Base-by-base conservation (phyloP, 2,797 vertebrate species). In the Spinibarbus caldwelli region DNA sequence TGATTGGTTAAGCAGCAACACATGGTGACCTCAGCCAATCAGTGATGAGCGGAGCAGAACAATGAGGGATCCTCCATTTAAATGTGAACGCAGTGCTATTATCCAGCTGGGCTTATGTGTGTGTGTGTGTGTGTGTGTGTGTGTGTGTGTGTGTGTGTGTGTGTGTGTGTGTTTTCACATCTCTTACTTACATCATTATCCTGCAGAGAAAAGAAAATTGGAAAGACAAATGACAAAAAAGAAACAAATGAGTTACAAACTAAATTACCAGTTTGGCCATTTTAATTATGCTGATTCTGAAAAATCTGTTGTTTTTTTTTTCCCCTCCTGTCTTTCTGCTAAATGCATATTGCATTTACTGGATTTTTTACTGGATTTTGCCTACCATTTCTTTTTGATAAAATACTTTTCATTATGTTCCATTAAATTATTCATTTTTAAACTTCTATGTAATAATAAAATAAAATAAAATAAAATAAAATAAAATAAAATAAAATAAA, bases 221-320 rank as follows among this genome's bases (percentile, higher is more conserved):
- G 43, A 21, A 85, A 79, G 92, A 93, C 92, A 92, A 93, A 92
- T 89, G 91, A 73, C 67, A 59, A 72, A n/a, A 59, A 72, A 82
- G 43, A 47, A 59, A 64, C 34, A 75, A 83, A 83, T 75, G 57
- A 71, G 57, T 54, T 64, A 38, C 70, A 38, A 47, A 64, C 81
- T 47, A 49, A 83, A 83, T 75, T 45, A 62, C 29, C 81, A 41
- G 54, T 75, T 75, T 75, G 52, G 68, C 68, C 67, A 43, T n/a
- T 38, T 45, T 62, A 70, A 72, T 82, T 43, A 59, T 72, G 80
- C 38, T 2, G 12, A n/a, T 82, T 82, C 4, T 38, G 52, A 57
- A 70, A 80, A 52, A 38, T 38, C 9, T 29, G 6, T 62, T 15
- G n/a, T 62, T 36, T 31, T 21, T n/a, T n/a, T n/a, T n/a, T n/a